phyloP scores from a whole-genome alignment of 2,113 vertebrate species.

The Chaetura pelagica region DNA sequence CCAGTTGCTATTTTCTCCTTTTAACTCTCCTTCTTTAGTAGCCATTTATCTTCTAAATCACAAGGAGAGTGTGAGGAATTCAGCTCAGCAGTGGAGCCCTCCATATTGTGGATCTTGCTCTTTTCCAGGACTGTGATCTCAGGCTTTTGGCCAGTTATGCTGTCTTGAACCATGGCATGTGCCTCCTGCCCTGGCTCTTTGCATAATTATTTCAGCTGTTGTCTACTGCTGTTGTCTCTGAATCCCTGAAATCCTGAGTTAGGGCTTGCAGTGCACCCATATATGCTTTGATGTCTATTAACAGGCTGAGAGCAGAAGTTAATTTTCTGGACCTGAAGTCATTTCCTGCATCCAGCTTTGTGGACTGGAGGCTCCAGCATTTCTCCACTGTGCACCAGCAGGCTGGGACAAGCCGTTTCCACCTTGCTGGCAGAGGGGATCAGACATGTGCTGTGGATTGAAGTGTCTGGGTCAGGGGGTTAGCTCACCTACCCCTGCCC shows the following conservation, averaged over 20 bases:
- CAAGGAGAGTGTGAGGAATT: background rate
- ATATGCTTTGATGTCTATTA: background rate
- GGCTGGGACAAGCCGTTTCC: background rate
- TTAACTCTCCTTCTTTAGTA: background rate
- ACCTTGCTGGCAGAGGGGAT: background rate
- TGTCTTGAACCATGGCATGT: background rate
- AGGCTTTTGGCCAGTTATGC: background rate
- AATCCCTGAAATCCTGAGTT: background rate
- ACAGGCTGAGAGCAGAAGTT: background rate
- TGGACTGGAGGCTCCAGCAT: background rate
- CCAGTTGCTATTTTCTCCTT: background rate
- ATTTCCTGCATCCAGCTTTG: background rate
- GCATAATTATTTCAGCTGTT: background rate
- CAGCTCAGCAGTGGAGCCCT: background rate
- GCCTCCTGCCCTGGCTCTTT: background rate
- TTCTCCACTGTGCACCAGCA: background rate
- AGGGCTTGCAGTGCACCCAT: background rate
- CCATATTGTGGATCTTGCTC: background rate
- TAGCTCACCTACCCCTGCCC: background rate
- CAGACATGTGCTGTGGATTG: accelerated
- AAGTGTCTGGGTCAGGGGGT: background rate
- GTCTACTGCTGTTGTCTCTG: background rate
- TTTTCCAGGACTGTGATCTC: background rate
- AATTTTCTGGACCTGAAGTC: background rate
- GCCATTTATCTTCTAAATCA: background rate